Evolutionary conservation across 2,113 vertebrate species (phyloP).

Genomic region (Siphamia tubifer): DNA sequence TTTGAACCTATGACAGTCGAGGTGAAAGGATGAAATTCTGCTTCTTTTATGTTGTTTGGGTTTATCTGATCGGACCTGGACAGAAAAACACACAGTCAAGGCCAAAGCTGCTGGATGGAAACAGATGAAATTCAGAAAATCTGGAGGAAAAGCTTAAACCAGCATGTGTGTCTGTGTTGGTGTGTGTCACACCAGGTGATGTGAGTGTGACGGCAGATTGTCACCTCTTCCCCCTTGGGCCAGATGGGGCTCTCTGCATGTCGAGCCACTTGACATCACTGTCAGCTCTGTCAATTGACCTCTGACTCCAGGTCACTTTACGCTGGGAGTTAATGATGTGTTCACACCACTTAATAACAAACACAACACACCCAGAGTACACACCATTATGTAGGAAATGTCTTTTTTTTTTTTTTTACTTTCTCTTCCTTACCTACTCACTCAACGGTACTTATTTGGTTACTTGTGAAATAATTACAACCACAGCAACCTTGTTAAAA

Average conservation of each 20-base stretch:
- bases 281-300: slow-evolving; percentile 78
- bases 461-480: too few relatives aligned
- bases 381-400: neutral
- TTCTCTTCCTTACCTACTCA: too few relatives aligned
- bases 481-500: too few relatives aligned
- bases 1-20: slow-evolving; percentile 12
- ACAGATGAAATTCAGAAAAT: neutral
- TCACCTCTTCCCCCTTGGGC: slow-evolving; percentile 40
- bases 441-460: too few relatives aligned
- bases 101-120: neutral
- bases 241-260: slow-evolving; percentile 75
- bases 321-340: slow-evolving; percentile 77
- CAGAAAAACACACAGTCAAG: neutral
- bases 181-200: slow-evolving; percentile 24
- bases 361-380: slow-evolving; percentile 1
- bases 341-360: slow-evolving; percentile 67
- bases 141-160: neutral
- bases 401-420: neutral
- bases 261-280: slow-evolving; percentile 76
- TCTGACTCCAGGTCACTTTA: slow-evolving; percentile 72
- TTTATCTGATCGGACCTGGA: neutral
- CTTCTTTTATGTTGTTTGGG: neutral
- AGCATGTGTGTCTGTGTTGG: slow-evolving; percentile 5
- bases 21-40: neutral
- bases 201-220: slow-evolving; percentile 59